Conservation (phyloP, 2,797 vertebrate species). For the Mus caroli region DNA sequence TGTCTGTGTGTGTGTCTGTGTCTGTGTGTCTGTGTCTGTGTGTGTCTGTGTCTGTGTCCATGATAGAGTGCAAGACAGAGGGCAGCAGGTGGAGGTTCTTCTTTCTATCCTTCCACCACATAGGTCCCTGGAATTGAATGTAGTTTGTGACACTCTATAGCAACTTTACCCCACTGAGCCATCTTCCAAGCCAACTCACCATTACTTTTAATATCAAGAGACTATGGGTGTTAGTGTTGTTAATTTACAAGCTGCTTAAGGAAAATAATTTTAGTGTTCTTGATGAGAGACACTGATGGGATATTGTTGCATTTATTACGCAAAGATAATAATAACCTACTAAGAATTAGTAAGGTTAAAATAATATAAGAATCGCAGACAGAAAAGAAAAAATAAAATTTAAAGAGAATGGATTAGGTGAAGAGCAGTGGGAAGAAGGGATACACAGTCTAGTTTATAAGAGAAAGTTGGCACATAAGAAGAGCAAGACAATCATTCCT, state of each 20-base stretch:
- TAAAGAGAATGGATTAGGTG: neutral
- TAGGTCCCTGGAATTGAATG: neutral
- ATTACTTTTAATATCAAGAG: neutral
- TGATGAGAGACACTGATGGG: neutral
- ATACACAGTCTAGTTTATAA: neutral
- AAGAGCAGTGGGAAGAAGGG: neutral
- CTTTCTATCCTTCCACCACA: neutral
- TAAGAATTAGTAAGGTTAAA: neutral
- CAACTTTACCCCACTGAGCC: neutral
- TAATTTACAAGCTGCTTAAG: neutral
- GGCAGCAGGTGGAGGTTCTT: neutral
- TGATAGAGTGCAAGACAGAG: neutral
- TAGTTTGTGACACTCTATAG: rapidly evolving
- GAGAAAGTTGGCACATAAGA: neutral
- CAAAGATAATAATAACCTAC: neutral
- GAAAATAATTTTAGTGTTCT: neutral
- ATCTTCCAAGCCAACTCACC: neutral
- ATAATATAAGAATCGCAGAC: neutral
- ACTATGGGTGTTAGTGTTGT: neutral
- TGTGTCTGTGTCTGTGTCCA: neutral
- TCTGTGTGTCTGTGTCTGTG: neutral
- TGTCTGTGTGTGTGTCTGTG: neutral
- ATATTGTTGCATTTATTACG: conserved; percentile 10
- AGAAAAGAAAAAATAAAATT: neutral
- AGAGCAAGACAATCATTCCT: neutral